Percentiles rank a stretch among this genome's conserved stretches.
Conservation (phyloP, 2,797 vertebrate species). For the Gymnoscopelus microlampas region DNA sequence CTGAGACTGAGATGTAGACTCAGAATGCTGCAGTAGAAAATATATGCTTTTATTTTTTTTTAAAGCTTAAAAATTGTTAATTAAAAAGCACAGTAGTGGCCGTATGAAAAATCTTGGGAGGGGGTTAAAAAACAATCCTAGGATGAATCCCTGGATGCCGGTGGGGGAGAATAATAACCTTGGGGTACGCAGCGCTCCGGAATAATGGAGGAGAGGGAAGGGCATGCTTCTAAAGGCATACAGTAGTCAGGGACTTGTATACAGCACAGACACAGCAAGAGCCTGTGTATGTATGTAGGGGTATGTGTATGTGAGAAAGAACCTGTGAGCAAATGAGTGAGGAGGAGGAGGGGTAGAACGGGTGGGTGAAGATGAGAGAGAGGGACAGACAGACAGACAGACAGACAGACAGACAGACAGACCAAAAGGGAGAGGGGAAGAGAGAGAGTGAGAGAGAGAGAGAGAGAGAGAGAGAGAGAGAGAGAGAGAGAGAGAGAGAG, state of each 20-base stretch:
- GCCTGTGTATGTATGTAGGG: constrained; percentile 57
- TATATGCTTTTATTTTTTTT: constrained; percentile 7
- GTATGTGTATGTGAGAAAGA: constrained; percentile 55
- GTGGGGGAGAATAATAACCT: constrained; percentile 45
- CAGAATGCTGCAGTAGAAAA: constrained; percentile 63
- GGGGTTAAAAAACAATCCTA: constrained; percentile 42
- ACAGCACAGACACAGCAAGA: constrained; percentile 72
- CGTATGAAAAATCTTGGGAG: constrained; percentile 57
- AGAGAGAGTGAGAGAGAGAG: constrained; percentile 30
- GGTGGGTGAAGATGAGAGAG: constrained; percentile 5
- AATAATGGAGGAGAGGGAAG: constrained; percentile 60
- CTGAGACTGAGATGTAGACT: constrained; percentile 55
- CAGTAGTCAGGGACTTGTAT: constrained; percentile 76
- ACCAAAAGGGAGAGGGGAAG: constrained; percentile 54
- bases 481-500: constrained; percentile 54
- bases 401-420: constrained; percentile 25
- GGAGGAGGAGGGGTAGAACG: constrained; percentile 12
- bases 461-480: constrained; percentile 30
- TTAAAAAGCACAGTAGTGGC: constrained; percentile 55
- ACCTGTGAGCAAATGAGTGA: constrained; percentile 68
- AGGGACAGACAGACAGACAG: constrained; percentile 27
- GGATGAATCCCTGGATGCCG: constrained; percentile 36
- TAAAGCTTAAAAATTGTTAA: constrained; percentile 53
- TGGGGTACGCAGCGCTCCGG: constrained; percentile 48
- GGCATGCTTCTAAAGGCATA: constrained; percentile 74